These are phyloP conservation scores for Drosophila baimaii DNA, from an alignment of 1,140 invertebrate species.

Conservation along the genomic window DNA sequence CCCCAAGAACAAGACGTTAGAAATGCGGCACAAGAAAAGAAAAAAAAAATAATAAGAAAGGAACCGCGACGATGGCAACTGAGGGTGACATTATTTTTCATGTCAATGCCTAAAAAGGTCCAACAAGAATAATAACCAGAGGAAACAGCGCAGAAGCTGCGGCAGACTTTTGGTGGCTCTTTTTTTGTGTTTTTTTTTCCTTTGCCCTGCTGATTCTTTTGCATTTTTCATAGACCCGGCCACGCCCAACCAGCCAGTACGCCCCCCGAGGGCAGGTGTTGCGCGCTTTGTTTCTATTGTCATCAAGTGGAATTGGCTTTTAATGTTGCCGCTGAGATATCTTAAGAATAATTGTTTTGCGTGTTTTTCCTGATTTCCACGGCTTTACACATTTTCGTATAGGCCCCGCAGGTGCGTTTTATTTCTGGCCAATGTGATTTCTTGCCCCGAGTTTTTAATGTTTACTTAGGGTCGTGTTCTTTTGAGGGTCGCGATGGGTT, in stretches of 20 bases:
- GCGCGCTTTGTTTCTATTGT: constrained; percentile 82
- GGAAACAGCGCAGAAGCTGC: constrained; percentile 27
- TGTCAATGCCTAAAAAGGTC: constrained; percentile 74
- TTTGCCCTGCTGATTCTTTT: constrained; percentile 76
- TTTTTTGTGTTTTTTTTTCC: constrained; percentile 45
- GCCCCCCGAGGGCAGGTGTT: constrained; percentile 70
- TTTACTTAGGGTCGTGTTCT: constrained; percentile 59
- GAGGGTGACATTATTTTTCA: constrained; percentile 84
- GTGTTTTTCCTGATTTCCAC: constrained; percentile 78
- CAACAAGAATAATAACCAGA: constrained; percentile 49
- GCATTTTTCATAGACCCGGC: constrained; percentile 64
- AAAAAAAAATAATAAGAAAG: constrained; percentile 9
- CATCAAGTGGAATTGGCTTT: constrained; percentile 84
- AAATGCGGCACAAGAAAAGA: constrained; percentile 20
- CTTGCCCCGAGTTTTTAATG: constrained; percentile 50
- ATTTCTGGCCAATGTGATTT: constrained; percentile 50
- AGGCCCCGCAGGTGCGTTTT: constrained; percentile 72
- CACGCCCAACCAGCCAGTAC: constrained; percentile 30
- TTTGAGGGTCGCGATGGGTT: constrained; percentile 22
- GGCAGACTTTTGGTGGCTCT: constrained; percentile 60
- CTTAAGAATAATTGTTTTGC: constrained; percentile 85
- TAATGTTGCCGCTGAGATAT: constrained; percentile 84
- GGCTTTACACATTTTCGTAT: constrained; percentile 27
- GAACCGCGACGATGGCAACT: constrained; percentile 37
- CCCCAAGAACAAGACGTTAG: constrained; percentile 60